Base-by-base conservation (phyloP, 1,140 invertebrate species). In the Ruditapes philippinarum region DNA sequence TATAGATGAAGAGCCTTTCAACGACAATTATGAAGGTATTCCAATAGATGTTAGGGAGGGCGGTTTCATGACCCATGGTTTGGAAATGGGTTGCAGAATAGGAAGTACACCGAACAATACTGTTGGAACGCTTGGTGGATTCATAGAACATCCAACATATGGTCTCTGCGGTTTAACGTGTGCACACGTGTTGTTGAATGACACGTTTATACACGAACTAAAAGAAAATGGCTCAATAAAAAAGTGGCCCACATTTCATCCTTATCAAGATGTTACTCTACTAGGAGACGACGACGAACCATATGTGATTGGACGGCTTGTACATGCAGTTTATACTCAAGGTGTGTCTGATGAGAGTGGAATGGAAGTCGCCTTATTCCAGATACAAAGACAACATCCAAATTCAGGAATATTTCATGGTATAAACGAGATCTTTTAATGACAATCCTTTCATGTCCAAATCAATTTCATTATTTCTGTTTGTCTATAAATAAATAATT, bases 121-220 rank as follows among this genome's bases (percentile, higher is more conserved):
- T n/a, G 28, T 22, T 40, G 38, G 73, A 0, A 76, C 73, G 12
- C 73, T 76, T 76, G 73, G 73, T 11, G 73, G 40, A 22, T 76
- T 76, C 45, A 45, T 76, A 45, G 73, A 76, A 76, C 73, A 45
- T n/a, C 73, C 73, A 45, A 14, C 11, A 73, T 73, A 73, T 19
- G 33, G 33, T 25, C 7, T 73, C 0, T 73, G 68, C 28, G 68
- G 68, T 12, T 40, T 73, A 2, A 73, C 68, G 68, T 73, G 68
- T 14, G 68, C 68, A 22, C 68, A 73, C 25, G 68, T 38, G 14
- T 19, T 42, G 19, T 25, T 73, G 19, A 14, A 12, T 14, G 28
- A 38, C 12, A 73, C 4, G 36, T 28, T n/a, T 28, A 68, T 68
- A 25, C 19, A 68, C 19, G n/a, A 14, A n/a, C 28, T 28, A 33